Conservation (phyloP, 1,140 invertebrate genomes). For the Drosophila aff. region DNA sequence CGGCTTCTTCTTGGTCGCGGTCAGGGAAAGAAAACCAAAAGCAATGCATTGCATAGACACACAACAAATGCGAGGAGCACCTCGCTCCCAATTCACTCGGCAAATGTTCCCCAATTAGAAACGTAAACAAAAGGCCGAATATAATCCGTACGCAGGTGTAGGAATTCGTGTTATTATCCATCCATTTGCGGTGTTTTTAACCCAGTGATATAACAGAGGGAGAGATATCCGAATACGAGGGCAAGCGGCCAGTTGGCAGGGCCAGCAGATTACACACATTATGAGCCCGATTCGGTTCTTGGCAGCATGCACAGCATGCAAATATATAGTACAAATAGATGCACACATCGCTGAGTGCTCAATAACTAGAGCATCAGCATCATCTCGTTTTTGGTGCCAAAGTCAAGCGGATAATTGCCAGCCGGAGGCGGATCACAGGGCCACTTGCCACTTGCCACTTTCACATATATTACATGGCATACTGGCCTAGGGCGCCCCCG, state of each 20-base stretch:
- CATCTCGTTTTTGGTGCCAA: slow-evolving; percentile 55
- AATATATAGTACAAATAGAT: slow-evolving; percentile 2
- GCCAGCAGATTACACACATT: slow-evolving; percentile 16
- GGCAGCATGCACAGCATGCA: slow-evolving; percentile 31
- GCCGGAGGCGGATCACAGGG: slow-evolving; percentile 60
- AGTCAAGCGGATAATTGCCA: slow-evolving; percentile 68
- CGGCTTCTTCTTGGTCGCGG: slow-evolving; percentile 60
- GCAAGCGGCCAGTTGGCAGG: slow-evolving; percentile 47
- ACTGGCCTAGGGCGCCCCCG: slow-evolving; percentile 47
- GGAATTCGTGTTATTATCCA: slow-evolving; percentile 15
- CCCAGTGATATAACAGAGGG: slow-evolving; percentile 13
- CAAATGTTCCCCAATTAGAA: slow-evolving; percentile 35
- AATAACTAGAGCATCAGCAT: slow-evolving; percentile 42
- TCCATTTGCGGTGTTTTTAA: not conserved
- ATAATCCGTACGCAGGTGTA: slow-evolving; percentile 47
- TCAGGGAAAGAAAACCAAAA: slow-evolving; percentile 66
- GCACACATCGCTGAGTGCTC: slow-evolving; percentile 3
- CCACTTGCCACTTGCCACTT: slow-evolving; percentile 44
- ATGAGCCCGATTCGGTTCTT: slow-evolving; percentile 27
- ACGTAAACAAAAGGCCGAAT: slow-evolving; percentile 59
- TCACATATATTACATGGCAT: slow-evolving; percentile 26
- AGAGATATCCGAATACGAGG: slow-evolving; percentile 26
- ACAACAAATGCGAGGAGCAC: slow-evolving; percentile 41
- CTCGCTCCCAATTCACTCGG: slow-evolving; percentile 24
- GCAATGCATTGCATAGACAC: slow-evolving; percentile 56